phyloP scores from a whole-genome alignment of 2,113 vertebrate species.

The Platichthys stellatus region DNA sequence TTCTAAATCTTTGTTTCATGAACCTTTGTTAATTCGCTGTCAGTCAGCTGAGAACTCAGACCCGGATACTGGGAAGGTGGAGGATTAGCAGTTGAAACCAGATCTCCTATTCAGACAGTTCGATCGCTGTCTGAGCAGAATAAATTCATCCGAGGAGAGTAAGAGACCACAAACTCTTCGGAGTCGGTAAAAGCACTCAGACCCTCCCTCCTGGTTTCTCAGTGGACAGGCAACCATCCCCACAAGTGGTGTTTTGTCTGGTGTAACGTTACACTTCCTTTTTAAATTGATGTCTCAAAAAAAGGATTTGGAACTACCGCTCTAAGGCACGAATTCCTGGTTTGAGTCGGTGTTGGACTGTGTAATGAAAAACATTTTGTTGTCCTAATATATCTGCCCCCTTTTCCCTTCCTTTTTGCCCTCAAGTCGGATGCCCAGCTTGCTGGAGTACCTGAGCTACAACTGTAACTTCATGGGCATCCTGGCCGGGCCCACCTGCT shows the following conservation, averaged over 20 bases:
- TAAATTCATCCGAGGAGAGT: neutral
- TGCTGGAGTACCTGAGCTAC: conserved; percentile 97
- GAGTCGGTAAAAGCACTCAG: neutral
- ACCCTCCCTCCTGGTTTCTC: neutral
- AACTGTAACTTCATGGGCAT: conserved; percentile 99
- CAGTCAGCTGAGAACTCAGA: neutral
- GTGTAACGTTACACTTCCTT: neutral
- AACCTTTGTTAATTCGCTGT: neutral
- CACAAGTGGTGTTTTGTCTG: neutral
- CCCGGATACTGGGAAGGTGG: neutral
- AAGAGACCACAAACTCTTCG: neutral
- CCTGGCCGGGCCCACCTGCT: conserved; percentile 95
- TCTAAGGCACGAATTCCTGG: conserved; percentile 2
- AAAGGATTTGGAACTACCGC: neutral
- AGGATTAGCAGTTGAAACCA: neutral
- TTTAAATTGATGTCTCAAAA: neutral
- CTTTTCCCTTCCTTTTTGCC: neutral
- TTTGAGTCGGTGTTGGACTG: neutral
- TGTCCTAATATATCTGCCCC: neutral
- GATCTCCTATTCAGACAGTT: conserved; percentile 17
- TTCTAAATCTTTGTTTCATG: neutral
- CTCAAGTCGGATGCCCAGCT: conserved; percentile 94
- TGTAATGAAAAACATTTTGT: neutral
- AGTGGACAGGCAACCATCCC: neutral
- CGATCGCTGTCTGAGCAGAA: neutral